phyloP scores from a whole-genome alignment of 2,113 vertebrate genomes.

The Miniopterus natalensis region DNA sequence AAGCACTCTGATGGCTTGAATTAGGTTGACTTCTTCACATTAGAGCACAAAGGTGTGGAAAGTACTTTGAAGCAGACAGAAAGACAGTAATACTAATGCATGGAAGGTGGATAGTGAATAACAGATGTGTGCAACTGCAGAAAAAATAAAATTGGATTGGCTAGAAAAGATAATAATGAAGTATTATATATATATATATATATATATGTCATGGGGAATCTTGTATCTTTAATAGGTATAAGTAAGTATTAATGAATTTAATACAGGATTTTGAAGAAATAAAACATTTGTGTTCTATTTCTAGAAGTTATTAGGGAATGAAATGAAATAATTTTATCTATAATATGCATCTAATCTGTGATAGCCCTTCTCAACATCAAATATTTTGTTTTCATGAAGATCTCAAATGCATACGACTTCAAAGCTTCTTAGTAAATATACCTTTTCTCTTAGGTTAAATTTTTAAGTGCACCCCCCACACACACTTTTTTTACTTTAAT shows the following conservation, averaged over 20 bases:
- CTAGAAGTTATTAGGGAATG: conserved; percentile 48
- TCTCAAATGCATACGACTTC: background rate
- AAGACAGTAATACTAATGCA: background rate
- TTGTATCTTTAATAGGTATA: conserved; percentile 31
- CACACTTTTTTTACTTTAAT: background rate
- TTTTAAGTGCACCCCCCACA: background rate
- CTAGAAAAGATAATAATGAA: conserved; percentile 23
- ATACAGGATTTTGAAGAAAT: conserved; percentile 35
- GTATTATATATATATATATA: background rate
- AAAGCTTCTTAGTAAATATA: conserved; percentile 7
- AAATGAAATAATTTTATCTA: background rate
- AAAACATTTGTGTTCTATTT: conserved; percentile 7
- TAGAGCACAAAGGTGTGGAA: background rate
- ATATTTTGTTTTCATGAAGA: conserved; percentile 22
- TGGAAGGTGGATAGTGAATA: background rate
- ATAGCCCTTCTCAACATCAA: background rate
- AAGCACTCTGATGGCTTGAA: background rate
- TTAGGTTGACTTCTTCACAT: background rate
- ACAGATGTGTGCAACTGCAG: background rate
- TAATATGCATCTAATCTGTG: conserved; percentile 31
- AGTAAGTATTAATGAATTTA: conserved; percentile 41
- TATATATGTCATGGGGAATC: background rate
- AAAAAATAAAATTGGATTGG: conserved; percentile 65
- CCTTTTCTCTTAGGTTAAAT: conserved; percentile 13
- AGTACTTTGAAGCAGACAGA: background rate